Base-by-base conservation (phyloP, 2,888 invertebrate species). In the Sarcophaga subvicina region DNA sequence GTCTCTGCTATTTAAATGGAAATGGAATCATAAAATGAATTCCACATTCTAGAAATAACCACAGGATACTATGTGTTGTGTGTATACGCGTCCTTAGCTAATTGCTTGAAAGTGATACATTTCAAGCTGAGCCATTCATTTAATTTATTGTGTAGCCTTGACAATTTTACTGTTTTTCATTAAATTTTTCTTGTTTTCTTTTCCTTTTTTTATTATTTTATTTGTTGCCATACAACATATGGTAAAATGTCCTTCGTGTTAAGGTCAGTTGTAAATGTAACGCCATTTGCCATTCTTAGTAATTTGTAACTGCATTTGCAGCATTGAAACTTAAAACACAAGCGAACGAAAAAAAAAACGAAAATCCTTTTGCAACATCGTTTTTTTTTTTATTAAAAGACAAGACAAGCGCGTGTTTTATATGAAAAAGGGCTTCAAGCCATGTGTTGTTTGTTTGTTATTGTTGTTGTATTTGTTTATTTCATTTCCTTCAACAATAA, bases 251-350 rank as follows among this genome's bases (percentile, higher is more conserved):
- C 76, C 76, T 77, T 77, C 66, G 22, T 67, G 14, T 20, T 59
- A 67, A 67, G 76, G 76, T 37, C 76, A 67, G 37, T 76, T 49
- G 14, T 22, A 64, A 37, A 37, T 27, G 14, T 22, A 64, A 2
- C 37, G 37, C 37, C 8, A 37, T 37, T 8, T 17, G 17, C 2
- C 4, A 14, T 54, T 54, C 17, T 54, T 54, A 66, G 37, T 66
- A 54, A 67, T 67, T 67, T 67, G 59, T 66, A 77, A 54, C 66
- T 67, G 59, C 49, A 75, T 62, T 54, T 54, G 17, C 70, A 49
- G 70, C 25, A 64, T 54, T 75, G 75, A 59, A 54, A 54, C 66
- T 37, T 37, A 37, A 76, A 22, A 76, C 8, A 27, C n/a, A 27
- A 64, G 20, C 5, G 54, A 10, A 67, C n/a, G 37, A n/a, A 71